Base-by-base conservation (phyloP, 2,888 invertebrate genomes). In the Electrophaes corylata region DNA sequence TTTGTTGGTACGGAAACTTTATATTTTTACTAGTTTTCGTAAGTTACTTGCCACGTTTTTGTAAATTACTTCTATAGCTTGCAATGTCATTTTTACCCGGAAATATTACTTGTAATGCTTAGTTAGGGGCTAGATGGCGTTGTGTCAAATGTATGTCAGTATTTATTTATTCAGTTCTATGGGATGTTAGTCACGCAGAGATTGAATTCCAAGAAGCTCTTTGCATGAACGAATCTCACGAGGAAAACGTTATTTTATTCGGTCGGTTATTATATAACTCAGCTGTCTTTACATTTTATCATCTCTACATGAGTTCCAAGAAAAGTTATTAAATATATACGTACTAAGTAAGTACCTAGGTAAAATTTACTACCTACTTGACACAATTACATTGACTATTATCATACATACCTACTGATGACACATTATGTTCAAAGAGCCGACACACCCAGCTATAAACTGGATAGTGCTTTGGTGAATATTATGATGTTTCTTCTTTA, bases 301-400 rank as follows among this genome's bases (percentile, higher is more conserved):
- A 62, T 18, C 49, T 51, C n/a, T n/a, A n/a, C n/a, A n/a, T n/a
- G 43, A 51, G 47, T 65, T 65, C 59, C 40, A 37, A 55, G 63
- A 63, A 58, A 33, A 40, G 20, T 52, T 52, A 57, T 53, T 51
- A 45, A 31, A 59, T 35, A 35, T 47, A 37, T 57, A 35, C 46
- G 39, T 51, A 4, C 6, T 23, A 0, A 1, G 10, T 29, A 29
- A 3, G 26, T 29, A 29, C 10, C n/a, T n/a, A 6, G 10, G 26
- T 10, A 10, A 10, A 10, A 29, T 29, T 10, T 8, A 29, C 26
- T 29, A 10, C 26, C 26, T 29, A 10, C 26, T 29, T 29, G 1
- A 29, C 10, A 29, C 10, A 29, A 26, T n/a, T n/a, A n/a, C 26
- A 3, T 29, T 8, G 10, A 29, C 26, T 29, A 1, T 29, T 3